Conservation (phyloP, 2,113 vertebrate species). For the Chlorocebus sabaeus region DNA sequence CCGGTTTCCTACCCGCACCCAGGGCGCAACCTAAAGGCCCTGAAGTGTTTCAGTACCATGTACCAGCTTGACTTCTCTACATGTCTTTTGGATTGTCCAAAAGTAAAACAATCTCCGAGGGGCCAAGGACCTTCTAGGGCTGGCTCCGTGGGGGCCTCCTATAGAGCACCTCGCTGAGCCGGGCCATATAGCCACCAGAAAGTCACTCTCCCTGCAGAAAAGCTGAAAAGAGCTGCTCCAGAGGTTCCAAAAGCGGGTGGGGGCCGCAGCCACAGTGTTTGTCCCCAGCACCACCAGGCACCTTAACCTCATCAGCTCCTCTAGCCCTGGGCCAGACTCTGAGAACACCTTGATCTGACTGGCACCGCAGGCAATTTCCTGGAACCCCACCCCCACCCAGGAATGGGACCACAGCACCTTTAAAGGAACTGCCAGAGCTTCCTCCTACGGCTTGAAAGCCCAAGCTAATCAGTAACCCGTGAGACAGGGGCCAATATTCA, state of each 20-base stretch:
- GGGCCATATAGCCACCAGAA: background rate
- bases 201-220: background rate
- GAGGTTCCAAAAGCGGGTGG: background rate
- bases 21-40: background rate
- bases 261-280: background rate
- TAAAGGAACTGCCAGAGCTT: slow-evolving; percentile 62
- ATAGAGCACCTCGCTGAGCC: slow-evolving; percentile 32
- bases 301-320: background rate
- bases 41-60: background rate
- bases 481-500: slow-evolving; percentile 64
- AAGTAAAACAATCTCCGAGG: slow-evolving; percentile 49
- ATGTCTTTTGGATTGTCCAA: background rate
- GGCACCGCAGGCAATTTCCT: slow-evolving; percentile 69
- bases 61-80: background rate
- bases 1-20: background rate
- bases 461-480: slow-evolving; percentile 77
- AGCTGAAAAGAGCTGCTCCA: background rate
- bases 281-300: background rate
- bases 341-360: slow-evolving; percentile 32
- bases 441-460: slow-evolving; percentile 65
- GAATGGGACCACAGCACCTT: slow-evolving; percentile 67
- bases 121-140: slow-evolving; percentile 63
- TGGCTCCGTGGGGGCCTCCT: slow-evolving; percentile 63
- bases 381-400: slow-evolving; percentile 6
- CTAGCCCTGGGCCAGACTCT: slow-evolving; percentile 21